These are phyloP conservation scores for Laothoe populi DNA, from an alignment of 2,888 invertebrate species.

Conservation along the genomic window DNA sequence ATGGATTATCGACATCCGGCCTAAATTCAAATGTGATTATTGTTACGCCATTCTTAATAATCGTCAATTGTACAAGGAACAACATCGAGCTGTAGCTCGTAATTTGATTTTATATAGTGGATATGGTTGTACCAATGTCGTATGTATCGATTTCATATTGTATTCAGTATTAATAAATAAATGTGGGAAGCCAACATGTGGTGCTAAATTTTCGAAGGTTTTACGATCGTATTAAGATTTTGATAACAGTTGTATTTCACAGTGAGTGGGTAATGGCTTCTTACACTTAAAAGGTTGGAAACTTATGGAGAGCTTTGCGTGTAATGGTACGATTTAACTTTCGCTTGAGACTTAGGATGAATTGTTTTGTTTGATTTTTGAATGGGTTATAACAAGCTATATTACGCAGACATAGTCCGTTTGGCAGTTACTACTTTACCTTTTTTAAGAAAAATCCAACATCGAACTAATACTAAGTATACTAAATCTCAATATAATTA, in stretches of 20 bases:
- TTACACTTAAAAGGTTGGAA: conserved; percentile 47
- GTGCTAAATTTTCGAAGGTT: conserved; percentile 83
- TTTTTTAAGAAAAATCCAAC: too few relatives aligned
- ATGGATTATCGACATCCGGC: conserved; percentile 17
- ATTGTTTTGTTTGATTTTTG: too few relatives aligned
- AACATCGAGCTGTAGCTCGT: conserved; percentile 7
- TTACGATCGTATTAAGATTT: conserved; percentile 77
- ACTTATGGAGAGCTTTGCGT: not conserved
- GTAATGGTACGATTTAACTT: not conserved
- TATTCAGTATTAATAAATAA: conserved; percentile 58
- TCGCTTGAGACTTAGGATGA: too few relatives aligned
- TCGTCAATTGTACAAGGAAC: conserved; percentile 24
- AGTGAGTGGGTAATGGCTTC: conserved; percentile 64
- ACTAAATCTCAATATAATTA: too few relatives aligned
- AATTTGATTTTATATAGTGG: conserved; percentile 22
- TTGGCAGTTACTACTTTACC: too few relatives aligned
- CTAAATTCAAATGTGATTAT: conserved; percentile 23
- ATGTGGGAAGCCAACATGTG: conserved; percentile 80
- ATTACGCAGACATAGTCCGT: too few relatives aligned
- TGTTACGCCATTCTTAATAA: conserved; percentile 19
- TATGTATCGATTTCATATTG: conserved; percentile 30
- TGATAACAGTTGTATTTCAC: conserved; percentile 66
- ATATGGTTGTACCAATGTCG: conserved; percentile 30
- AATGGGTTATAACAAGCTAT: too few relatives aligned
- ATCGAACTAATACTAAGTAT: too few relatives aligned